Percentiles rank a stretch among this genome's conserved stretches.
Conservation (phyloP, 1,140 invertebrate species). For the Leptestheria dahalacensis region DNA sequence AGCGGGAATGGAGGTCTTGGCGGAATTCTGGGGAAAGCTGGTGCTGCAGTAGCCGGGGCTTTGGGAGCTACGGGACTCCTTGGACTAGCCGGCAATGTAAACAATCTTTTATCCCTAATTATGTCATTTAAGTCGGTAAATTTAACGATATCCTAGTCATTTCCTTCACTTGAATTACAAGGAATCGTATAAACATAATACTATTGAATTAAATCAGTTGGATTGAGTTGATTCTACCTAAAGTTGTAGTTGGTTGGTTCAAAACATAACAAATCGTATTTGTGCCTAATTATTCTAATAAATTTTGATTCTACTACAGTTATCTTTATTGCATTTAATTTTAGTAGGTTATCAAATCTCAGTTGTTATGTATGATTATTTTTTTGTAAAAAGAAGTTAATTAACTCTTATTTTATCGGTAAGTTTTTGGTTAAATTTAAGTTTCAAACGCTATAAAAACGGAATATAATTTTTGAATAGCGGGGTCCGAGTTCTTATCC, state of each 20-base stretch:
- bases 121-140: too few relatives aligned
- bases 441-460: constrained; percentile 1
- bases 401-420: constrained; percentile 2
- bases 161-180: too few relatives aligned
- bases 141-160: too few relatives aligned
- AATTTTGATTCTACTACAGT: too few relatives aligned
- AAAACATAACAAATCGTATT: too few relatives aligned
- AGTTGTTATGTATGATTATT: not conserved
- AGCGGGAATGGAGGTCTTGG: not conserved
- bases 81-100: constrained; percentile 1
- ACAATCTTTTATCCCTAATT: too few relatives aligned
- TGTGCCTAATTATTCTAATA: not conserved
- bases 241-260: too few relatives aligned
- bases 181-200: too few relatives aligned
- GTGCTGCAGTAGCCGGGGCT: not conserved
- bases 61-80: constrained; percentile 11
- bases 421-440: too few relatives aligned
- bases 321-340: not conserved
- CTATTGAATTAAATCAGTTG: too few relatives aligned
- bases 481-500: constrained; percentile 14
- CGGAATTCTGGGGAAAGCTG: constrained; percentile 10
- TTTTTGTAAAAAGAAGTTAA: not conserved
- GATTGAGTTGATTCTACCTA: too few relatives aligned
- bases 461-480: too few relatives aligned
- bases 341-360: not conserved